Conservation (phyloP, 2,888 invertebrate species). For the Mantis religiosa region DNA sequence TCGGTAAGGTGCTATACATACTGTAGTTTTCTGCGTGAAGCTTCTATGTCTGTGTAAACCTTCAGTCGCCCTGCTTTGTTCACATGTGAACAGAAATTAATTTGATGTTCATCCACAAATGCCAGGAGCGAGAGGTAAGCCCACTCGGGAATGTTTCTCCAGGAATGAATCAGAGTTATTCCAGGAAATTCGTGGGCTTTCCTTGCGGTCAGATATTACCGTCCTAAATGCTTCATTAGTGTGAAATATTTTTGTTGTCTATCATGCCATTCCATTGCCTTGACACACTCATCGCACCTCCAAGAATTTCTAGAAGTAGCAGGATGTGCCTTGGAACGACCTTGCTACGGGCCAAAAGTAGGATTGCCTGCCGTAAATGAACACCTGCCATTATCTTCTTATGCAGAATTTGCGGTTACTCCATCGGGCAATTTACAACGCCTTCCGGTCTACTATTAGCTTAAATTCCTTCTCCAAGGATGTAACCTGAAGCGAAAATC, state of each 20-base stretch:
- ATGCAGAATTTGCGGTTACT: not conserved
- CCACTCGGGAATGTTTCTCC: not conserved
- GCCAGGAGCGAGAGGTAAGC: not conserved
- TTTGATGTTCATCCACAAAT: no score
- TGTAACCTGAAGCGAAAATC: not conserved
- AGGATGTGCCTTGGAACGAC: not conserved
- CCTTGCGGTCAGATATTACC: not conserved
- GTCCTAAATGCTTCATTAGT: not conserved
- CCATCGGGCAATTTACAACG: not conserved
- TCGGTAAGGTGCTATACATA: no score
- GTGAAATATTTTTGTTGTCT: not conserved
- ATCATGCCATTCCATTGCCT: not conserved
- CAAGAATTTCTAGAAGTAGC: not conserved
- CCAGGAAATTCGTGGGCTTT: not conserved
- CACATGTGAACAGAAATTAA: no score
- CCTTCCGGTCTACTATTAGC: not conserved
- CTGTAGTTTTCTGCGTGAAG: no score
- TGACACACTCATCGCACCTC: not conserved
- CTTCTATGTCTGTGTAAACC: no score
- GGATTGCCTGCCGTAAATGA: not conserved
- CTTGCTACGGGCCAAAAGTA: not conserved
- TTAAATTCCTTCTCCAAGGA: not conserved
- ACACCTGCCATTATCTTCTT: not conserved
- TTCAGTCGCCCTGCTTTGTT: no score
- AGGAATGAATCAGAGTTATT: not conserved